Percentiles rank a stretch among this genome's conserved stretches.
phyloP scores from a whole-genome alignment of 1,140 invertebrate genomes.

The Notospermus geniculatus region DNA sequence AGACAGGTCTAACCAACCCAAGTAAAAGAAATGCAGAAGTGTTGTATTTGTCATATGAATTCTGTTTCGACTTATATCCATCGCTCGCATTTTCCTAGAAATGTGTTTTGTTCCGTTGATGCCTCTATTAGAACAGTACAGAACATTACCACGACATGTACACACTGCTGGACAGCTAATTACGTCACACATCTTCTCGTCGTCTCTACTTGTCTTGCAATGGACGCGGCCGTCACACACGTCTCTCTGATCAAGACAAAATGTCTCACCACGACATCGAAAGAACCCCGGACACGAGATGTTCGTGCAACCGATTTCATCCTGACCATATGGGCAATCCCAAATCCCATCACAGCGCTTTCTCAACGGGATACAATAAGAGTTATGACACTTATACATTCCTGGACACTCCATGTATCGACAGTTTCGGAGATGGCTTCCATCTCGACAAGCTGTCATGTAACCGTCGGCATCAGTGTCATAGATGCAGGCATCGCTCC shows the following conservation, averaged over 20 bases:
- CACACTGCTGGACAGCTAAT: neutral
- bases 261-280: neutral
- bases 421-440: constrained; percentile 7
- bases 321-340: constrained; percentile 2
- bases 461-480: neutral
- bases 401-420: neutral
- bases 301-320: constrained; percentile 1
- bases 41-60: neutral
- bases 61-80: neutral
- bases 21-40: neutral
- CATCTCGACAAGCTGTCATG: constrained; percentile 1
- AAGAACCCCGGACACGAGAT: neutral
- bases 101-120: neutral
- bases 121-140: neutral
- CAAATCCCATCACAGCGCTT: constrained; percentile 3
- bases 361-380: constrained; percentile 5
- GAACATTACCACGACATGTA: neutral
- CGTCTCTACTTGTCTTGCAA: neutral
- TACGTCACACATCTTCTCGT: neutral
- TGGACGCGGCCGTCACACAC: constrained; percentile 6
- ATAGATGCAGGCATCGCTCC: neutral
- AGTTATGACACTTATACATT: constrained; percentile 5
- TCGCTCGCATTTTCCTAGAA: neutral
- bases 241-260: neutral
- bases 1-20: neutral